Conservation (phyloP, 2,797 vertebrate genomes). For the Pogonophryne albipinna region DNA sequence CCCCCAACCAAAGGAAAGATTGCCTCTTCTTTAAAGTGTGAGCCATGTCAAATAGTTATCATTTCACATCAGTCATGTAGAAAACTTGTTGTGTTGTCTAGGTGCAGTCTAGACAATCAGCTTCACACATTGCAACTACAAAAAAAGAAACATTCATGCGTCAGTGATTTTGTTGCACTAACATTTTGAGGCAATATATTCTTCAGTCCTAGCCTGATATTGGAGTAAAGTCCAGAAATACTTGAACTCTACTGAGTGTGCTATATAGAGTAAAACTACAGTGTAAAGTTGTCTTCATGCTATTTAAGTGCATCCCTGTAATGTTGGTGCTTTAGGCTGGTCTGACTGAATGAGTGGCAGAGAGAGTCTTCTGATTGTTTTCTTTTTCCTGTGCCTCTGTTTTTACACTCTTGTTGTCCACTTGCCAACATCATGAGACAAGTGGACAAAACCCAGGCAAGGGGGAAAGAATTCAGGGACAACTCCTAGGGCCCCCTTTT, state of each 20-base stretch:
- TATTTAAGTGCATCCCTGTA: conserved; percentile 23
- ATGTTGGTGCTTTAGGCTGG: conserved; percentile 19
- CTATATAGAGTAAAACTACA: conserved; percentile 32
- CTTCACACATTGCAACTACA: not conserved
- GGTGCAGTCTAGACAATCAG: conserved; percentile 18
- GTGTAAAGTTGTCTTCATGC: conserved; percentile 29
- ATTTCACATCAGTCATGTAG: conserved; percentile 6
- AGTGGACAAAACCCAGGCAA: conserved; percentile 20
- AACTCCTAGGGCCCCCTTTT: not conserved
- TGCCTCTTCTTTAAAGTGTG: conserved; percentile 45
- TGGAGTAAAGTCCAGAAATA: conserved; percentile 10
- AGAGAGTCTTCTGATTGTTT: conserved; percentile 8
- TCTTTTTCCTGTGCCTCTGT: conserved; percentile 26
- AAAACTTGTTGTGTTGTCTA: conserved; percentile 26
- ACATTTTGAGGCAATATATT: conserved; percentile 31
- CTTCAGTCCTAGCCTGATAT: not conserved
- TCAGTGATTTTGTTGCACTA: not conserved
- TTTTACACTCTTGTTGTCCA: conserved; percentile 2
- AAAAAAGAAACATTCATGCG: conserved; percentile 4
- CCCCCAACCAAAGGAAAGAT: conserved; percentile 30
- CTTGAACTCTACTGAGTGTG: conserved; percentile 33
- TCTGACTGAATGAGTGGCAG: conserved; percentile 8
- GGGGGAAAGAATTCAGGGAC: conserved; percentile 11
- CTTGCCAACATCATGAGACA: conserved; percentile 39
- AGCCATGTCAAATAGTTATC: conserved; percentile 31